phyloP scores from a whole-genome alignment of 2,113 vertebrate genomes.

The Serilophus lunatus region DNA sequence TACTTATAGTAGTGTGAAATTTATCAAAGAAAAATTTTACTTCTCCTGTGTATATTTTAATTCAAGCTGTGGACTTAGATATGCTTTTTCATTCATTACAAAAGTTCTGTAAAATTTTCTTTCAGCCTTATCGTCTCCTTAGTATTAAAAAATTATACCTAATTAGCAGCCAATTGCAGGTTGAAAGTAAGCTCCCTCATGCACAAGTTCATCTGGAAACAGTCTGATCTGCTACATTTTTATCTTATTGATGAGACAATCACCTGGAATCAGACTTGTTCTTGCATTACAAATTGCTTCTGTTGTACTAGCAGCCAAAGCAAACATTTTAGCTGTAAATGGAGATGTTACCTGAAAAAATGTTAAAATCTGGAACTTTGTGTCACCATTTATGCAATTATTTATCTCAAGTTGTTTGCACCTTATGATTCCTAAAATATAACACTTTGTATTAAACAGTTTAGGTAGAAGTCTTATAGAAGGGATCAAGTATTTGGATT shows the following conservation, averaged over 20 bases:
- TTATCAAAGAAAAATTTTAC: background rate
- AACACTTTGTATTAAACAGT: background rate
- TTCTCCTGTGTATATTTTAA: background rate
- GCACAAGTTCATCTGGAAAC: background rate
- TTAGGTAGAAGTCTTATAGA: background rate
- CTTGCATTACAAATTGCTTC: background rate
- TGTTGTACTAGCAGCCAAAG: background rate
- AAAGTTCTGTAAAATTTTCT: background rate
- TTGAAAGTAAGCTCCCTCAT: background rate
- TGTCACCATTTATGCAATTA: background rate
- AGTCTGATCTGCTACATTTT: background rate
- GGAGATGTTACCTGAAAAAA: background rate
- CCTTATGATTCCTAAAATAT: background rate
- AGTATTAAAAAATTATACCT: background rate
- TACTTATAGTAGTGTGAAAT: background rate
- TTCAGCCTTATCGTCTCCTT: background rate
- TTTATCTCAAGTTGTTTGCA: background rate
- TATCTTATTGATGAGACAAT: background rate
- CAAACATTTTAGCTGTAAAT: background rate
- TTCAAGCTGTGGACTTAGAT: background rate
- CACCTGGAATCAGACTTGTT: background rate
- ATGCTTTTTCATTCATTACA: background rate
- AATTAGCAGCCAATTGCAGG: background rate
- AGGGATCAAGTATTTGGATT: background rate
- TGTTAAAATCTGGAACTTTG: background rate